A percentile compares a stretch with the other conserved stretches of the same genome.
Evolutionary conservation across 2,888 invertebrate species (phyloP).

Genomic region (Thereva nobilitata): DNA sequence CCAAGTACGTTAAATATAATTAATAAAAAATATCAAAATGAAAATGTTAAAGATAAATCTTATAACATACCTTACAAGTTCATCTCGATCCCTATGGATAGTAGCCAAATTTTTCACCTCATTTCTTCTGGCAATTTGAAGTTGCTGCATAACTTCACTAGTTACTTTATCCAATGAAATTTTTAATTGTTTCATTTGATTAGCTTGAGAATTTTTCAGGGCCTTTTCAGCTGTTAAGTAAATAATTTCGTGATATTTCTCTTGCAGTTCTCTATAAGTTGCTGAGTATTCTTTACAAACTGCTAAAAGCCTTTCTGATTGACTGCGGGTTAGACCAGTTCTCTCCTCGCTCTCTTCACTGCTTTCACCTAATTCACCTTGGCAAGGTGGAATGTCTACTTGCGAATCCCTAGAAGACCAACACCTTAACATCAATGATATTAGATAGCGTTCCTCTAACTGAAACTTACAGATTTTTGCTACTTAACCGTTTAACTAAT

Average conservation of each 20-base stretch:
- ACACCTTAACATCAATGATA: constrained; percentile 38
- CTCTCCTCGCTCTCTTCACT: constrained; percentile 53
- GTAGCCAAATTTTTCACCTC: constrained; percentile 87
- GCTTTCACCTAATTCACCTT: constrained; percentile 59
- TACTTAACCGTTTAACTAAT: constrained; percentile 75
- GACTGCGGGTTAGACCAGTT: constrained; percentile 63
- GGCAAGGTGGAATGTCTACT: constrained; percentile 58
- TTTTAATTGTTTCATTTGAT: constrained; percentile 78
- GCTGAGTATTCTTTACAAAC: constrained; percentile 70
- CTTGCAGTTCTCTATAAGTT: constrained; percentile 75
- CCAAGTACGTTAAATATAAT: background rate
- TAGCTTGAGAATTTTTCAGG: constrained; percentile 75
- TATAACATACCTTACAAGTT: constrained; percentile 78
- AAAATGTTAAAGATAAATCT: background rate
- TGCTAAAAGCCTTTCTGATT: constrained; percentile 67
- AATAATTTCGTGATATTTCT: constrained; percentile 82
- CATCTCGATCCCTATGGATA: constrained; percentile 88
- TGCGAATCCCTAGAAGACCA: constrained; percentile 52
- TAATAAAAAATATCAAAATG: background rate
- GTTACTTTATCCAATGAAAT: constrained; percentile 73
- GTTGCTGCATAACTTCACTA: constrained; percentile 74
- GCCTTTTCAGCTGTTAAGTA: constrained; percentile 79
- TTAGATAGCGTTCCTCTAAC: constrained; percentile 16
- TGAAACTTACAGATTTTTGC: constrained; percentile 73
- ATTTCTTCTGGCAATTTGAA: constrained; percentile 81